Evolutionary conservation across 2,113 vertebrate species (phyloP).

Genomic region (Eclectus roratus): DNA sequence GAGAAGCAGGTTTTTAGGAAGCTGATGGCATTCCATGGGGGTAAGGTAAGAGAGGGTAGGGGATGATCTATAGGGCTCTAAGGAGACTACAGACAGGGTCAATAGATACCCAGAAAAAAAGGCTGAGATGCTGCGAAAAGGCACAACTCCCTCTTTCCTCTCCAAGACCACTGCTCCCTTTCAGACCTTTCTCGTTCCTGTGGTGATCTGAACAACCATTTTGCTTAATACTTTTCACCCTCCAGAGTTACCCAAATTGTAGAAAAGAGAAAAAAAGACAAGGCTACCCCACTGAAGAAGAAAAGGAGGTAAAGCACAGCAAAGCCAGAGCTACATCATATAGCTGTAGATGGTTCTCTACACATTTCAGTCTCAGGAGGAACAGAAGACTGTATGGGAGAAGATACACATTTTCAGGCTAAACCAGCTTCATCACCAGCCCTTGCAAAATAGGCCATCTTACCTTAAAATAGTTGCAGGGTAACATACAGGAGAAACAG

Average conservation of each 20-base stretch:
- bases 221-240: background rate
- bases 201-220: background rate
- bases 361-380: background rate
- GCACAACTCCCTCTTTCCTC: background rate
- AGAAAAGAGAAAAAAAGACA: background rate
- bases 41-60: background rate
- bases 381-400: background rate
- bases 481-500: background rate
- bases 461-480: background rate
- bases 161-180: background rate
- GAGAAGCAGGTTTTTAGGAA: background rate
- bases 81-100: background rate
- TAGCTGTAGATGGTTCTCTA: background rate
- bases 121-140: background rate
- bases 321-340: background rate
- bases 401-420: background rate
- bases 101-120: background rate
- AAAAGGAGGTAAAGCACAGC: background rate
- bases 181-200: background rate
- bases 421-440: background rate
- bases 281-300: background rate
- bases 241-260: background rate
- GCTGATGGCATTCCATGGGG: fast-evolving
- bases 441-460: background rate
- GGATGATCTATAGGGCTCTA: background rate